A percentile compares a stretch with the other conserved stretches of the same genome.
These are phyloP conservation scores for Solea senegalensis DNA, from an alignment of 2,113 vertebrate species.

Conservation along the genomic window DNA sequence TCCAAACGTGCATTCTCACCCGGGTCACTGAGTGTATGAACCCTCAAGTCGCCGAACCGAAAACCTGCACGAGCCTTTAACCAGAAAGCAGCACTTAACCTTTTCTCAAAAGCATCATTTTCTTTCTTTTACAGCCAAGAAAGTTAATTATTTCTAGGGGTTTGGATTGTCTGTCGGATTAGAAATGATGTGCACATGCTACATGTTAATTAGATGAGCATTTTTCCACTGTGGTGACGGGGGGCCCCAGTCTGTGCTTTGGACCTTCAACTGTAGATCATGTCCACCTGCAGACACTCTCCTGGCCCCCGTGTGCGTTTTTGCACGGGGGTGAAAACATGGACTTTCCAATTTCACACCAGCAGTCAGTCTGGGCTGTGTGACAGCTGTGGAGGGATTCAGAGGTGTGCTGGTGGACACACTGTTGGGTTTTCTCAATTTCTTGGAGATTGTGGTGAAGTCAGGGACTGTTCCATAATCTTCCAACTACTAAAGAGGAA, in stretches of 20 bases:
- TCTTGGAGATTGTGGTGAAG: neutral
- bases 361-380: slow-evolving; percentile 10
- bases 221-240: too few species aligned
- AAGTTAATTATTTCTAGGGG: neutral
- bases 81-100: too few species aligned
- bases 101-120: neutral
- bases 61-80: too few species aligned
- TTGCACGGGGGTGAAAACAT: slow-evolving; percentile 57
- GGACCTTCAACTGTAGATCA: neutral
- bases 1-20: neutral
- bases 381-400: slow-evolving; percentile 28
- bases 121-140: neutral
- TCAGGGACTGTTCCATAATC: neutral
- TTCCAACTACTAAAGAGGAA: too few species aligned
- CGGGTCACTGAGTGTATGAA: neutral
- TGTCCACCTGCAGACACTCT: slow-evolving; percentile 29
- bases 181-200: too few species aligned
- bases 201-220: too few species aligned
- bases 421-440: neutral
- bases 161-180: too few species aligned
- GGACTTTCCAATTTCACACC: slow-evolving; percentile 46
- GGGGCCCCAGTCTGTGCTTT: neutral
- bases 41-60: neutral
- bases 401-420: slow-evolving; percentile 3
- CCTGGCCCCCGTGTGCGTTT: slow-evolving; percentile 34